These are phyloP conservation scores for Apodemus speciosus DNA, from an alignment of 2,113 vertebrate species.

Conservation along the genomic window DNA sequence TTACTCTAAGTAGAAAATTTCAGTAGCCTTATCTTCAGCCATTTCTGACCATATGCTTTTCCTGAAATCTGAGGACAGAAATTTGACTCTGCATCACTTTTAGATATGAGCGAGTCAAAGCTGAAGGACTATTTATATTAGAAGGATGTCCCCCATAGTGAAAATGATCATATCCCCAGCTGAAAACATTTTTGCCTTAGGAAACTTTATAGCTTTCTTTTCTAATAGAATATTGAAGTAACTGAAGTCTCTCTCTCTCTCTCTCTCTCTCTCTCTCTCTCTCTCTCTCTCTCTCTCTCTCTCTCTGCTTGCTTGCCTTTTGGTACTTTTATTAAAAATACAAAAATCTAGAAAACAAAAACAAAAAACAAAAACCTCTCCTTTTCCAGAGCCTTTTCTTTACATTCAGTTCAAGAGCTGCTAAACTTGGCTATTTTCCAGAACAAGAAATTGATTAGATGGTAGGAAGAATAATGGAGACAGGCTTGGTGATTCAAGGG, in stretches of 20 bases:
- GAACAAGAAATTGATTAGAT: constrained; percentile 52
- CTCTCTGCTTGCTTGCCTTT: fast-evolving
- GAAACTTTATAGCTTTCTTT: constrained; percentile 28
- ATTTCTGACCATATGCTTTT: background rate
- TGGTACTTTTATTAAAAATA: background rate
- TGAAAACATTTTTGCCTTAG: background rate
- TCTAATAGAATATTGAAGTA: constrained; percentile 35
- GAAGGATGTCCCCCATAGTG: background rate
- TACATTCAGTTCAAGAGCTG: constrained; percentile 27
- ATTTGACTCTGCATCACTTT: background rate
- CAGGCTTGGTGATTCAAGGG: constrained; percentile 34
- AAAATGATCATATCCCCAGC: background rate
- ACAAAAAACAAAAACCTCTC: background rate
- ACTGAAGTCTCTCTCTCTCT: background rate
- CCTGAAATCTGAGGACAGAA: background rate
- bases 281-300: background rate
- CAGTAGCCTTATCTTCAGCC: background rate
- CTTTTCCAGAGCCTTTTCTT: constrained; percentile 16
- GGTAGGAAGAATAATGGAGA: constrained; percentile 51
- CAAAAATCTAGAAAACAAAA: background rate
- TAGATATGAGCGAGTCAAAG: background rate
- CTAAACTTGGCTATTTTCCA: constrained; percentile 64
- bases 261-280: background rate
- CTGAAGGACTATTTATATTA: background rate
- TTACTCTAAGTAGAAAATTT: background rate